phyloP scores from a whole-genome alignment of 2,113 vertebrate genomes.

The Euleptes europaea region DNA sequence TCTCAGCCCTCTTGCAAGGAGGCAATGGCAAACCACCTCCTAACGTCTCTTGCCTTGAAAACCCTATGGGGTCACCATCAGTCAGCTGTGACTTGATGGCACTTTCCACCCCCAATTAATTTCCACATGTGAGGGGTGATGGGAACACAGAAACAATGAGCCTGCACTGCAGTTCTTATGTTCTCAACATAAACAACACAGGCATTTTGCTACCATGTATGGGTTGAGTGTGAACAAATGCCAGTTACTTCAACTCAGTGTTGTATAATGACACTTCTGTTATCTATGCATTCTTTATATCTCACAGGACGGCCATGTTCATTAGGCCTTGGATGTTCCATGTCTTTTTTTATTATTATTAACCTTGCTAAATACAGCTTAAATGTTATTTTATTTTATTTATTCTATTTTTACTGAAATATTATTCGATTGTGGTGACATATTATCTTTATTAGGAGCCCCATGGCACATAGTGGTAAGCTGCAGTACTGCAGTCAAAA shows the following conservation, averaged over 20 bases:
- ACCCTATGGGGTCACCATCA: no score
- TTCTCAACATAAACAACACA: constrained; percentile 15
- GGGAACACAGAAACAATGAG: no score
- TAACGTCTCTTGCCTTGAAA: no score
- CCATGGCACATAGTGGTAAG: no score
- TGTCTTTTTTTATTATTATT: constrained; percentile 78
- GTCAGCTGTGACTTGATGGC: no score
- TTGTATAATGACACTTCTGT: constrained; percentile 73
- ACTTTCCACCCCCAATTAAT: no score
- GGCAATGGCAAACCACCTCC: no score
- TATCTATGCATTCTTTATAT: constrained; percentile 95
- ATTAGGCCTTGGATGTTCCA: constrained; percentile 82
- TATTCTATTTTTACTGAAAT: constrained; percentile 98
- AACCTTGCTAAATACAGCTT: constrained; percentile 83
- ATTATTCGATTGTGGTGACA: constrained; percentile 79
- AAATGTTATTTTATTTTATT: constrained; percentile 98
- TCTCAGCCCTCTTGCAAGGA: no score
- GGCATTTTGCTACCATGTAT: constrained; percentile 74
- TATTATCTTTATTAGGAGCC: no score
- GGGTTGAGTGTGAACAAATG: constrained; percentile 61
- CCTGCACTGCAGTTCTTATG: not conserved
- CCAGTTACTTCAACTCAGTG: constrained; percentile 57
- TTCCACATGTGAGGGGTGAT: no score
- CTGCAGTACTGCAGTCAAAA: no score
- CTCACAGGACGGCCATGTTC: constrained; percentile 73